Evolutionary conservation across 1,140 invertebrate genomes (phyloP), one percentile per base, ranked within the genome.

Genomic region (Drosophila orena): DNA sequence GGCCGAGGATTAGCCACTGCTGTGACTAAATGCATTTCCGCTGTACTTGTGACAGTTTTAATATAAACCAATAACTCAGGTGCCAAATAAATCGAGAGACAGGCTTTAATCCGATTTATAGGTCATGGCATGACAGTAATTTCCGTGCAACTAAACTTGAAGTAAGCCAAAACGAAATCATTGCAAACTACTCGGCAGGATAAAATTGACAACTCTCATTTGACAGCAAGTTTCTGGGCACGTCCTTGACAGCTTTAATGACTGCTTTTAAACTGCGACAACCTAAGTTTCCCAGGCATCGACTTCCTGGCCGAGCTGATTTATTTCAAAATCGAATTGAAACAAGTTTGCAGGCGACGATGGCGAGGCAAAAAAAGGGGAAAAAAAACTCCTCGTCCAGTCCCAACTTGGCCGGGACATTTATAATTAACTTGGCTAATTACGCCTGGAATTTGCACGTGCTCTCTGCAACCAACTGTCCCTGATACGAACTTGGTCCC

Each of bases 381-480:
- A n/a, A 17, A 44, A 44, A 74, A 65, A 75, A 70, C 57, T 40
- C 58, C 70, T 24, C 44, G 44, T 3, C 30, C n/a, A 49, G 47
- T 71, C 64, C 68, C 46, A 49, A 38, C 59, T 61, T 53, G 57
- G 61, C 53, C 46, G 54, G 83, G 81, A 77, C 62, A 76, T 88
- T 76, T 69, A 77, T 88, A 86, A 86, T 86, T 86, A 86, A 76
- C 79, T 86, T 76, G 83, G 83, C 70, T 86, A 88, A 86, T 86
- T 88, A 88, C 72, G 84, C 49, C 61, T 69, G 72, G 72, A 68
- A 79, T 79, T 71, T 86, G 75, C 76, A 88, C 81, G 81, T 86
- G 83, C 74, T 79, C 59, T 47, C 59, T 47, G 58, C 42, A 52
- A 49, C 40, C 58, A 15, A 43, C 52, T 24, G 47, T 70, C 42